Base-by-base conservation (phyloP, 1,140 invertebrate species). In the Bombus difficillimus region DNA sequence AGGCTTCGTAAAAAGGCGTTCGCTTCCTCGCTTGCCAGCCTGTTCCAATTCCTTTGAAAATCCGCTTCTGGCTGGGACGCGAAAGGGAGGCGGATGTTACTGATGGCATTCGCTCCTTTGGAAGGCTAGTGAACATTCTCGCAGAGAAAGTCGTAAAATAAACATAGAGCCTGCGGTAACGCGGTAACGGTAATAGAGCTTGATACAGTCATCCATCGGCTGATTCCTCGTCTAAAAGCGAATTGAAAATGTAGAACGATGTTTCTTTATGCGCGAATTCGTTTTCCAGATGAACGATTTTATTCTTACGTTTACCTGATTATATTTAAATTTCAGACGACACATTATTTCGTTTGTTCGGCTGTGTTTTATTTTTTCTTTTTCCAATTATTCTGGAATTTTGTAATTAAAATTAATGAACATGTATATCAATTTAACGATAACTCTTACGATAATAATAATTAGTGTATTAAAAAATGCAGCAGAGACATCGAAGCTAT, bases 31-130 rank as follows among this genome's bases (percentile, higher is more conserved):
- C 34, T 57, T 28, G 34, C 32, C 59, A 78, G 25, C 28, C 39
- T 32, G 76, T 47, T 79, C 41, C 76, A 66, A 79, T 66, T 79
- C 62, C 41, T 79, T 79, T 79, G 76, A 79, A 79, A 66, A 79
- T 57, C 47, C 47, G 47, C 41, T 66, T 43, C n/a, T 66, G 39
- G 2, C 5, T n/a, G 9, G 22, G 12, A 28, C 9, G 37, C 59
- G 37, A 32, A 59, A 62, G 3, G 72, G 13, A 47, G 22, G 43
- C 73, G 73, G 73, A 75, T 47, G 28, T 32, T 25, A 34, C 47
- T 39, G 53, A 75, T 59, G 74, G 53, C 25, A 28, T 76, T 39
- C 74, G 53, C 25, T 18, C 8, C 53, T 76, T 76, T 76, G 12
- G 28, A 37, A 75, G 9, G 47, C 43, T 47, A 75, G 73, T 13